Evolutionary conservation across 2,113 vertebrate genomes (phyloP).

Genomic region (Dolichotis patagonum): DNA sequence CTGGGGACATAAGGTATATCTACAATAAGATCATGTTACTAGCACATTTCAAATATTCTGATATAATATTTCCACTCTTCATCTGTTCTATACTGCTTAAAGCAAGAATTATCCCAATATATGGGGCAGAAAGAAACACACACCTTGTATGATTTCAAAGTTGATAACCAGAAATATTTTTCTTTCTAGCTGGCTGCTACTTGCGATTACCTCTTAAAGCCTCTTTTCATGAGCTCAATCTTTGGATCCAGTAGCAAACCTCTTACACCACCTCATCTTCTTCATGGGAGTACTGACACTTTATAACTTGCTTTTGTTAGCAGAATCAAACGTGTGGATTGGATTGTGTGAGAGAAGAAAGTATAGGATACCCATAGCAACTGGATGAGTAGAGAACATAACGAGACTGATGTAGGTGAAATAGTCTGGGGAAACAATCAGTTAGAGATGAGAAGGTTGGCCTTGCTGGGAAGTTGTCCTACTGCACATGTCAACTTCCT

Average conservation of each 20-base stretch:
- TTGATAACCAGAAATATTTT: not conserved
- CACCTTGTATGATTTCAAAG: slow-evolving; percentile 49
- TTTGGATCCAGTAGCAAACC: not conserved
- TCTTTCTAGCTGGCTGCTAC: not conserved
- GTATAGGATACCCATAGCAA: not conserved
- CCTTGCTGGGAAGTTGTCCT: not conserved
- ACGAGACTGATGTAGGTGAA: not conserved
- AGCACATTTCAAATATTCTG: slow-evolving; percentile 17
- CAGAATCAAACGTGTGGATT: slow-evolving; percentile 4
- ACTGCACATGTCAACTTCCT: not conserved
- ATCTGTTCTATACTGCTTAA: not conserved
- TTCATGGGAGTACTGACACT: not conserved
- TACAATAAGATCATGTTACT: not conserved
- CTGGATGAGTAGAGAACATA: not conserved
- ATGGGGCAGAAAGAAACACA: not conserved
- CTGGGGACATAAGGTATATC: not conserved
- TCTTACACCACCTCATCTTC: not conserved
- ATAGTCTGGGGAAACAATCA: not conserved
- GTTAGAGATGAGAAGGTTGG: not conserved
- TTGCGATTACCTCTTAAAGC: not conserved
- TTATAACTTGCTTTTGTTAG: not conserved
- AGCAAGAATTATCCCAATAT: not conserved
- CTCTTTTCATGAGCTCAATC: slow-evolving; percentile 9
- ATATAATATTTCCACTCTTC: not conserved
- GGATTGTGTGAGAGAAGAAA: slow-evolving; percentile 10